phyloP scores from a whole-genome alignment of 2,797 vertebrate genomes.

The Crossoptilon crossoptilon region DNA sequence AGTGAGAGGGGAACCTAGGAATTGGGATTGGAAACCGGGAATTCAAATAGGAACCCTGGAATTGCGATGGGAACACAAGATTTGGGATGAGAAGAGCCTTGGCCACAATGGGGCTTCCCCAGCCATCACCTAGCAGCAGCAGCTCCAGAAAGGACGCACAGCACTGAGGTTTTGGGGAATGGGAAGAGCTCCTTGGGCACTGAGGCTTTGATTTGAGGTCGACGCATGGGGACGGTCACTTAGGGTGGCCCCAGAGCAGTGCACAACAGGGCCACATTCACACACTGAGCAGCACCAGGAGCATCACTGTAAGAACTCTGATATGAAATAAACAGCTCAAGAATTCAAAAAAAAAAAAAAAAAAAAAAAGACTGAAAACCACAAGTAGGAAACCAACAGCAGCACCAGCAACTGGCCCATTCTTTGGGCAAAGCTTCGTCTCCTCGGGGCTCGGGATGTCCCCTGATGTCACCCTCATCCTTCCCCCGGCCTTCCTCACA shows the following conservation, averaged over 20 bases:
- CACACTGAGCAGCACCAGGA: background rate
- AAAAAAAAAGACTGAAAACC: background rate
- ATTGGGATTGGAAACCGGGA: too few species aligned
- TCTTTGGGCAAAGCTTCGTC: background rate
- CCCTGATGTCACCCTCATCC: background rate
- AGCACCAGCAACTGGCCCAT: background rate
- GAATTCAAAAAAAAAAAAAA: background rate
- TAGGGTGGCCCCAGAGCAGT: background rate
- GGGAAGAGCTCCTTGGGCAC: background rate
- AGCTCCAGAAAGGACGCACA: rapidly evolving
- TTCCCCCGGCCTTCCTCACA: background rate
- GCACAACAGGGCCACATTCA: background rate
- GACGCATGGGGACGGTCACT: background rate
- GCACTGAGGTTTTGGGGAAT: background rate
- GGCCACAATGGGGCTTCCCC: background rate
- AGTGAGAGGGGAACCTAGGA: too few species aligned
- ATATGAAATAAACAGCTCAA: background rate
- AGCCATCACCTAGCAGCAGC: background rate
- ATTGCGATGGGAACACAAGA: background rate
- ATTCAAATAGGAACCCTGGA: too few species aligned
- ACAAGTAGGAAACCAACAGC: background rate
- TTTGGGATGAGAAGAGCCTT: background rate
- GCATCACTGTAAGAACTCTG: rapidly evolving
- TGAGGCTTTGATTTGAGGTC: background rate
- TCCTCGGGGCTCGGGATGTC: background rate